Conservation (phyloP, 2,797 vertebrate genomes). For the Sciurus carolinensis region DNA sequence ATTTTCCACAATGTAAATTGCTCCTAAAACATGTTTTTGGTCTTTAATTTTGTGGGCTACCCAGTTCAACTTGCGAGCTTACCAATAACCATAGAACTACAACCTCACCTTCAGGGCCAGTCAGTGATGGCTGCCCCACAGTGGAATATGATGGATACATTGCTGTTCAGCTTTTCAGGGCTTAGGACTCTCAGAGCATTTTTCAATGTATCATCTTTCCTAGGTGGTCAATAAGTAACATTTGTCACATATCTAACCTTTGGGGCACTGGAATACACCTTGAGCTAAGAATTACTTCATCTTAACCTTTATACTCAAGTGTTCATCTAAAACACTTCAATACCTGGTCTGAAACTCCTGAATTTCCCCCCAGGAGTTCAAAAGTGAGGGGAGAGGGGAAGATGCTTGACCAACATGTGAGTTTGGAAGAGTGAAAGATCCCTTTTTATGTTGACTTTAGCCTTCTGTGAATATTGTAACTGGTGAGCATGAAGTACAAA, state of each 20-base stretch:
- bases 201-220: background rate
- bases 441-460: constrained; percentile 77
- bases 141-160: background rate
- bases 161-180: background rate
- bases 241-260: constrained; percentile 15
- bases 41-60: background rate
- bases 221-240: background rate
- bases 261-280: background rate
- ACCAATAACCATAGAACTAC: background rate
- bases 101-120: background rate
- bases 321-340: constrained; percentile 50
- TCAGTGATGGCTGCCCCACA: background rate
- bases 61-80: background rate
- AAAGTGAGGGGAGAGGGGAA: constrained; percentile 75
- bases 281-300: constrained; percentile 39
- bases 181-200: background rate
- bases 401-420: constrained; percentile 62
- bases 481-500: constrained; percentile 89
- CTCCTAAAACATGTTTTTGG: background rate
- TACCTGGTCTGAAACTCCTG: constrained; percentile 64
- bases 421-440: constrained; percentile 75
- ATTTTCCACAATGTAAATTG: background rate
- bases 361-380: constrained; percentile 61
- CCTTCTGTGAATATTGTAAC: constrained; percentile 89
- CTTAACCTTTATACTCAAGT: constrained; percentile 52